Evolutionary conservation across 2,888 invertebrate species (phyloP).

Genomic region (Drepana falcataria): DNA sequence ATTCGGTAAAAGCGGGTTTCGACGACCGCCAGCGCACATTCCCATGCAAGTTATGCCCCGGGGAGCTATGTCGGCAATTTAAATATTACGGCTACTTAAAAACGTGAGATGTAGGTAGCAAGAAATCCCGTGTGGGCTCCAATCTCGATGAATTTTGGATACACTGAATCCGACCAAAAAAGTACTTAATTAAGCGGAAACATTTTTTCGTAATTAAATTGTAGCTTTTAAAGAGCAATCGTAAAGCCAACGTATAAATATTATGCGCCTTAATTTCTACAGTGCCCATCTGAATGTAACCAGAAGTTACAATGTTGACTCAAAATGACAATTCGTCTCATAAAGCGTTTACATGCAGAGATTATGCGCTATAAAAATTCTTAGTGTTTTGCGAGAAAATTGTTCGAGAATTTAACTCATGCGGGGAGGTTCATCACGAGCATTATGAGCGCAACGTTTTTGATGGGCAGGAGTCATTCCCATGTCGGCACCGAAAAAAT

Average conservation of each 20-base stretch:
- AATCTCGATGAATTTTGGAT: constrained; percentile 56
- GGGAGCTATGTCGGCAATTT: constrained; percentile 76
- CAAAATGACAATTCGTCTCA: constrained; percentile 34
- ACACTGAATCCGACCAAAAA: constrained; percentile 62
- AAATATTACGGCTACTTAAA: constrained; percentile 77
- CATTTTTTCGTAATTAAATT: constrained; percentile 73
- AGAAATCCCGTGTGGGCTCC: constrained; percentile 71
- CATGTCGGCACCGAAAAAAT: constrained; percentile 67
- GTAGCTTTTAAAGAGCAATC: constrained; percentile 49
- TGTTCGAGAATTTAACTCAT: constrained; percentile 7
- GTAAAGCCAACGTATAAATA: constrained; percentile 54
- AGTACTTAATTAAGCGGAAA: constrained; percentile 56
- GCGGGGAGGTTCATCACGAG: constrained; percentile 24
- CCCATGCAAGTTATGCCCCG: constrained; percentile 75
- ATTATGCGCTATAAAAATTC: constrained; percentile 67
- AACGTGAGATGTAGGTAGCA: constrained; percentile 74
- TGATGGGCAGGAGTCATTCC: constrained; percentile 52
- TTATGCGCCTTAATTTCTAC: constrained; percentile 55
- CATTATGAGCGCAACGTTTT: constrained; percentile 30
- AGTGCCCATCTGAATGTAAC: constrained; percentile 43
- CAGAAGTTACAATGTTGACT: constrained; percentile 50
- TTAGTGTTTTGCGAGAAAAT: constrained; percentile 38
- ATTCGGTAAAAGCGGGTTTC: constrained; percentile 74
- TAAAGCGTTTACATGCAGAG: constrained; percentile 49
- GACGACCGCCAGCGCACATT: constrained; percentile 70